These are phyloP conservation scores for Epistrophe eligans DNA, from an alignment of 2,888 invertebrate species.

Conservation along the genomic window DNA sequence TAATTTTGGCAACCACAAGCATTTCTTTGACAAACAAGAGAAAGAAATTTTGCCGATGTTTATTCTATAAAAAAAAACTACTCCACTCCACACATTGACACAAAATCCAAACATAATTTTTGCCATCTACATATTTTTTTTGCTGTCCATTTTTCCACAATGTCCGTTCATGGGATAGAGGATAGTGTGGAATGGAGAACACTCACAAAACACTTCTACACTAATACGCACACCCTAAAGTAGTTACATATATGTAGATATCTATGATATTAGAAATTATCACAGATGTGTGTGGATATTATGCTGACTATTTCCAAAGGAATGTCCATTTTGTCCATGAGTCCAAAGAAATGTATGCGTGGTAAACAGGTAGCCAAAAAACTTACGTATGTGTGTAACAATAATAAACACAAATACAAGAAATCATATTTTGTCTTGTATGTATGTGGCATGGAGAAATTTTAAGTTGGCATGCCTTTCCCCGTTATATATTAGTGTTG, in stretches of 20 bases:
- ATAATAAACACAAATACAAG: neutral
- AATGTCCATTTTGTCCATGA: slow-evolving; percentile 51
- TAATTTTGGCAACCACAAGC: slow-evolving; percentile 23
- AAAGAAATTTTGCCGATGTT: slow-evolving; percentile 35
- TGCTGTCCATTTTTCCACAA: slow-evolving; percentile 30
- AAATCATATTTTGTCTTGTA: neutral
- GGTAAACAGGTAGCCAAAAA: slow-evolving; percentile 48
- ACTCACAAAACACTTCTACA: slow-evolving; percentile 24
- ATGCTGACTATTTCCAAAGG: slow-evolving; percentile 41
- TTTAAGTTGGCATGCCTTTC: slow-evolving; percentile 19
- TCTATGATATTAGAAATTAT: slow-evolving; percentile 1
- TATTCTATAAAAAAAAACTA: neutral
- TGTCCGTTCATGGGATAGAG: slow-evolving; percentile 50
- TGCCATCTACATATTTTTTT: slow-evolving; percentile 47
- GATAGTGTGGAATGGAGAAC: slow-evolving; percentile 58
- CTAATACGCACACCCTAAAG: neutral
- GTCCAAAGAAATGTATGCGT: slow-evolving; percentile 20
- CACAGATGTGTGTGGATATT: neutral
- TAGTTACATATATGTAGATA: neutral
- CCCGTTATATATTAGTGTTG: slow-evolving; percentile 15
- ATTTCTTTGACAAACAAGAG: slow-evolving; percentile 27
- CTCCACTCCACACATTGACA: neutral
- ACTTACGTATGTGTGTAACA: neutral
- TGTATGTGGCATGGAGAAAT: slow-evolving; percentile 61
- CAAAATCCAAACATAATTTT: slow-evolving; percentile 33